Evolutionary conservation across 2,797 vertebrate genomes (phyloP).

Genomic region (Leuciscus waleckii): DNA sequence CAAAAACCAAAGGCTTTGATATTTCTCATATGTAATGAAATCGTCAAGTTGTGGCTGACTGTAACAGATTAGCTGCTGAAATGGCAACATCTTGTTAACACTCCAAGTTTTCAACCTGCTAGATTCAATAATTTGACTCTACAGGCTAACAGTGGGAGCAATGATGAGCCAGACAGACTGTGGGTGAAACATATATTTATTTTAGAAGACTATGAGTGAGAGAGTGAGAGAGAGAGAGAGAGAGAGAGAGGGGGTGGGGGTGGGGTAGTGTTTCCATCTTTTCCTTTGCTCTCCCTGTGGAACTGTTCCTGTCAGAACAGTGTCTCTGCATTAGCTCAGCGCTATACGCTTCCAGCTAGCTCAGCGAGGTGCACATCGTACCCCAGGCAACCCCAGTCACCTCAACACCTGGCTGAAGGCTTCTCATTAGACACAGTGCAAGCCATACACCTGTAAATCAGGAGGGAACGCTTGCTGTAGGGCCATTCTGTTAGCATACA

Average conservation of each 20-base stretch:
- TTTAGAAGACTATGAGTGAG: neutral
- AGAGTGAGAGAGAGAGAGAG: neutral
- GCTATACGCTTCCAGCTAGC: conserved; percentile 10
- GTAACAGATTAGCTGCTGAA: conserved; percentile 10
- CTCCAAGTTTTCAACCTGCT: conserved; percentile 19
- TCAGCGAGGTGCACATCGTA: conserved; percentile 39
- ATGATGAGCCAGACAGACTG: conserved; percentile 37
- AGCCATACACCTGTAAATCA: conserved; percentile 39
- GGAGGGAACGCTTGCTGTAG: neutral
- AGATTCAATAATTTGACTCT: conserved; percentile 26
- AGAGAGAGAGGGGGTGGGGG: neutral
- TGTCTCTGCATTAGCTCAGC: conserved; percentile 36
- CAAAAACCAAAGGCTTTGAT: neutral
- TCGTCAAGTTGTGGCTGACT: conserved; percentile 9
- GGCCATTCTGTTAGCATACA: neutral
- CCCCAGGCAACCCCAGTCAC: conserved; percentile 40
- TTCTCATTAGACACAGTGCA: conserved; percentile 39
- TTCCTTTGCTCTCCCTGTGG: conserved; percentile 42
- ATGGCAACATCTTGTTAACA: conserved; percentile 12
- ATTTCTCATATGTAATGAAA: conserved; percentile 9
- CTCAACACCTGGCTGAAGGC: conserved; percentile 41
- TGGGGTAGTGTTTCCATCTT: conserved; percentile 1
- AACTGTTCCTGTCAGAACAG: conserved; percentile 30
- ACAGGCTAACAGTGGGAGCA: conserved; percentile 25
- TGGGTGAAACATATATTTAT: conserved; percentile 35